Evolutionary conservation across 1,140 invertebrate genomes (phyloP).

Genomic region (Neuroterus valhalla): DNA sequence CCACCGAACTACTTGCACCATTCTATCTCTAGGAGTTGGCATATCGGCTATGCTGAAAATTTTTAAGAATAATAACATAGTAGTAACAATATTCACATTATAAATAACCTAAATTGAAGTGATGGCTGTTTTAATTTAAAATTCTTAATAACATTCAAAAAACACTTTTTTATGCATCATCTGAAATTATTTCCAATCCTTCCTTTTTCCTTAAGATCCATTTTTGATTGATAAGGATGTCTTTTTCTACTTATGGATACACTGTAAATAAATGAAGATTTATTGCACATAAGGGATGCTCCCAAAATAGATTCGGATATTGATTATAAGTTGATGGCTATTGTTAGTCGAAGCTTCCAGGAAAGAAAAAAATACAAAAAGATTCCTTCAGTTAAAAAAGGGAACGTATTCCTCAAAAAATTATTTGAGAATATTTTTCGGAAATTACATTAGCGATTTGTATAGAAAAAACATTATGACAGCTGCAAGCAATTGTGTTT

Average conservation of each 20-base stretch:
- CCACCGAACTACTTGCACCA: conserved; percentile 95
- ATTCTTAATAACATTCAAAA: not conserved
- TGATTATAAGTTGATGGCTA: not conserved
- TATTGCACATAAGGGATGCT: not conserved
- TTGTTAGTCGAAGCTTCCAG: not conserved
- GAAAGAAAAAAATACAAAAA: not conserved
- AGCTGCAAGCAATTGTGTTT: too few relatives aligned
- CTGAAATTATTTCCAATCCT: too few relatives aligned
- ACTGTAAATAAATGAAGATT: too few relatives aligned
- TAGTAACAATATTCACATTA: conserved; percentile 20
- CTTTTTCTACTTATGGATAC: too few relatives aligned
- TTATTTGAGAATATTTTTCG: too few relatives aligned
- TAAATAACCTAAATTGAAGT: conserved; percentile 27
- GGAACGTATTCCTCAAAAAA: not conserved
- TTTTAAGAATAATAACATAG: conserved; percentile 32
- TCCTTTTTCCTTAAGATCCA: too few relatives aligned
- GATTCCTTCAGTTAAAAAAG: not conserved
- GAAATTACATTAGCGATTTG: too few relatives aligned
- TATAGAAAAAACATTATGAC: too few relatives aligned
- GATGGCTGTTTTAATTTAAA: conserved; percentile 17
- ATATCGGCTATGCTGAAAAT: conserved; percentile 86
- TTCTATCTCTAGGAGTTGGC: conserved; percentile 88
- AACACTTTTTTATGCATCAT: too few relatives aligned
- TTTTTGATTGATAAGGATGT: too few relatives aligned
- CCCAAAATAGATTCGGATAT: conserved; percentile 10